Percentiles rank a stretch among this genome's conserved stretches.
These are phyloP conservation scores for Caenorhabditis sulstoni DNA, from an alignment of 2,888 invertebrate species.

Conservation along the genomic window DNA sequence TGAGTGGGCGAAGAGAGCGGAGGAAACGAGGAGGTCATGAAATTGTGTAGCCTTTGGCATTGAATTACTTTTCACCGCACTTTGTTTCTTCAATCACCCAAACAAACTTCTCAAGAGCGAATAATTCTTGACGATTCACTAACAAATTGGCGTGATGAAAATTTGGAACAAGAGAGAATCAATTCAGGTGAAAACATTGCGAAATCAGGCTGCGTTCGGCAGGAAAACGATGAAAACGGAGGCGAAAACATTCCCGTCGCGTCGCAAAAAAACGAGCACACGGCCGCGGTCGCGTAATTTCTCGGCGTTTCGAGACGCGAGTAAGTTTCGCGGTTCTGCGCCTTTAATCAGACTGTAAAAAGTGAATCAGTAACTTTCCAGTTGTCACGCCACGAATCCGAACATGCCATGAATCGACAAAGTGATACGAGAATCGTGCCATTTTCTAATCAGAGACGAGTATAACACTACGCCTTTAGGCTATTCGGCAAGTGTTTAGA, in stretches of 20 bases:
- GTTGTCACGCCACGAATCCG: slow-evolving; percentile 25
- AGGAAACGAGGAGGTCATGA: slow-evolving; percentile 12
- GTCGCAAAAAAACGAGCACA: slow-evolving; percentile 31
- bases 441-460: slow-evolving; percentile 47
- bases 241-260: background rate
- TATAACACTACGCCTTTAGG: too few relatives aligned
- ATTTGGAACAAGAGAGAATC: background rate
- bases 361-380: background rate
- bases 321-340: slow-evolving; percentile 5
- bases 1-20: background rate
- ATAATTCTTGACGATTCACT: slow-evolving; percentile 1
- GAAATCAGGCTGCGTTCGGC: background rate
- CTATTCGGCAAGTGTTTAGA: too few relatives aligned
- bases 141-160: background rate
- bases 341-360: slow-evolving; percentile 10
- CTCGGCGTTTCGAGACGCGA: slow-evolving; percentile 9
- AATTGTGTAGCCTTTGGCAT: slow-evolving; percentile 35
- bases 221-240: background rate
- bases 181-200: slow-evolving; percentile 1
- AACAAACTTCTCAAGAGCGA: slow-evolving; percentile 18
- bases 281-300: slow-evolving; percentile 18
- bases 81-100: slow-evolving; percentile 40
- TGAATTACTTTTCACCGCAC: slow-evolving; percentile 47
- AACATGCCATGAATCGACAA: slow-evolving; percentile 43
- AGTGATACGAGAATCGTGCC: slow-evolving; percentile 51